Base-by-base conservation (phyloP, 2,888 invertebrate species). In the Argyresthia goedartella region DNA sequence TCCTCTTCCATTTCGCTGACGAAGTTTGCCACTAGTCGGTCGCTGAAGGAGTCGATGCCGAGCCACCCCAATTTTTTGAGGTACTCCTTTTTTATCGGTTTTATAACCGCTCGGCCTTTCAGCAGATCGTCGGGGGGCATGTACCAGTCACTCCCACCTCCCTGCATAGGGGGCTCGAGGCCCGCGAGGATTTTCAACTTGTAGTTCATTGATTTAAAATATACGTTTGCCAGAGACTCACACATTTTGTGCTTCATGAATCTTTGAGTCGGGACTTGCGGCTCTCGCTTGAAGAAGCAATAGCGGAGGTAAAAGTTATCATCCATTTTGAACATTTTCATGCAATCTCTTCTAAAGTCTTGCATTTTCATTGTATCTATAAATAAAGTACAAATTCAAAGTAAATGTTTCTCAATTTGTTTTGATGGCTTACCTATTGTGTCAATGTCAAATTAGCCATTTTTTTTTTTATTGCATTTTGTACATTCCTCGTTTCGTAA, bases 131-230 rank as follows among this genome's bases (percentile, higher is more conserved):
- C 55, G 0, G 86, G 81, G 3, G 81, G 73, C 43, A 75, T 60
- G 58, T 65, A 80, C 82, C 84, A 84, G 53, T 79, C 75, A 52
- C 45, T 65, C 0, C 85, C 85, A 0, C 78, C 82, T 8, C 85
- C 84, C 57, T 71, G 71, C 63, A 85, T 61, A 0, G 69, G 65
- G 0, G 86, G 86, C 55, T 81, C 76, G 0, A 86, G 60, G 0
- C 85, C 85, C 1, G 82, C 84, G 0, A 82, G 60, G 1, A 71
- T 63, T 59, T 77, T 81, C 0, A 76, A 59, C 53, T 72, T 74
- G 0, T 66, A 64, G 8, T 58, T 65, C 86, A 85, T 84, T 0
- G 75, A 75, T 51, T 80, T 77, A 57, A 85, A 86, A 56, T 77
- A 84, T 42, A 85, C 69, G 8, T 69, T 64, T 0, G 85, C 85